phyloP scores from a whole-genome alignment of 37 sponge, comb jelly and placozoan genomes.

The Diacarnus erythraeanus region DNA sequence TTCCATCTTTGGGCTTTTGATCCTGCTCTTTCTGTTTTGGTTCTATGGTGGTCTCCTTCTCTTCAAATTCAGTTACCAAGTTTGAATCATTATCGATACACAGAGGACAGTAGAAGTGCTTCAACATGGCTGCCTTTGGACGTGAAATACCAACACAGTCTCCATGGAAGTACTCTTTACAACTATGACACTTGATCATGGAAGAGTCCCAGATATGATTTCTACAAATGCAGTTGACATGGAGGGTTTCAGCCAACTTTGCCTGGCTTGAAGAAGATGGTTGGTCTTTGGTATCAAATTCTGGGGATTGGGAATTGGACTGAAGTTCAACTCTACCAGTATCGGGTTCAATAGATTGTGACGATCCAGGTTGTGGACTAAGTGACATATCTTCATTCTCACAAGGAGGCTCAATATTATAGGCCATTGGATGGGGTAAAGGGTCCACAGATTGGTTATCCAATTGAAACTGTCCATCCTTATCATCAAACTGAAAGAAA shows the following conservation, averaged over 20 bases:
- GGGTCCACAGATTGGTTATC: too few species aligned
- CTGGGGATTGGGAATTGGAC: background rate
- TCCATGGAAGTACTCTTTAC: constrained; percentile 68
- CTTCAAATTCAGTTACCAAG: constrained; percentile 36
- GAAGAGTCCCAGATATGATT: background rate
- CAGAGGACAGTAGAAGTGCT: constrained; percentile 61
- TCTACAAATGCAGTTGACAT: constrained; percentile 30
- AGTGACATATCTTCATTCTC: too few species aligned
- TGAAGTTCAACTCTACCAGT: too few species aligned
- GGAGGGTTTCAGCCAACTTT: background rate
- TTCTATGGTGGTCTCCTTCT: constrained; percentile 4
- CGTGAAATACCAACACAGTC: constrained; percentile 70
- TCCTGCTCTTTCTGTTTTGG: constrained; percentile 10
- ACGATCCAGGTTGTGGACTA: too few species aligned
- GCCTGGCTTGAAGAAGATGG: background rate
- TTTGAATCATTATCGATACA: constrained; percentile 52
- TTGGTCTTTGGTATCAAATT: background rate
- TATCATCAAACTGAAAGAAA: too few species aligned
- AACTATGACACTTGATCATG: constrained; percentile 64
- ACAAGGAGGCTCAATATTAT: too few species aligned
- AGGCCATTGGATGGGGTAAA: too few species aligned
- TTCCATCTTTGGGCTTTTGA: background rate
- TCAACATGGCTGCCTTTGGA: constrained; percentile 38
- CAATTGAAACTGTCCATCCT: too few species aligned
- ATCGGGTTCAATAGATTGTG: too few species aligned